These are phyloP conservation scores for Dolichoris vasculosae DNA, from an alignment of 1,140 invertebrate genomes.

Conservation along the genomic window DNA sequence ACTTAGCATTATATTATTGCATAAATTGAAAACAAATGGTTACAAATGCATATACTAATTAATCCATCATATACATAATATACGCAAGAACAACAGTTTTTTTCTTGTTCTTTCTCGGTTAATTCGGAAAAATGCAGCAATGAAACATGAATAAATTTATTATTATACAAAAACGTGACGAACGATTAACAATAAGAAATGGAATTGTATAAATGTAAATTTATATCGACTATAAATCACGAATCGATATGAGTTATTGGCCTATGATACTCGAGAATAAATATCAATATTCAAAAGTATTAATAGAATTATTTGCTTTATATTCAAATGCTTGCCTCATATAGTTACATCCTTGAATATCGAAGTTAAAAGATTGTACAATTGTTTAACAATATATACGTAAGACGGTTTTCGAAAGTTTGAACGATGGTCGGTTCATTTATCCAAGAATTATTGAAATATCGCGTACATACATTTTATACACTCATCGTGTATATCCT, in stretches of 20 bases:
- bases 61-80: slow-evolving; percentile 5
- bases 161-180: not conserved
- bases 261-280: not conserved
- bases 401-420: no score
- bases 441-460: no score
- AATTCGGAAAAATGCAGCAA: not conserved
- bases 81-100: not conserved
- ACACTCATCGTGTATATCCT: no score
- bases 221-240: not conserved
- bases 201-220: slow-evolving; percentile 4
- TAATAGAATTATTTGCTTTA: not conserved
- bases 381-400: no score
- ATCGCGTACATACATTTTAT: no score
- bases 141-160: not conserved
- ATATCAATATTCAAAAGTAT: not conserved
- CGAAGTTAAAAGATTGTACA: no score
- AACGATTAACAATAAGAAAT: slow-evolving; percentile 1
- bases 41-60: slow-evolving; percentile 8
- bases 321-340: not conserved
- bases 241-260: not conserved
- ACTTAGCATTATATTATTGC: not conserved
- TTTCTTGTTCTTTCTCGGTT: not conserved
- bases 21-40: slow-evolving; percentile 18
- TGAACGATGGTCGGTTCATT: no score
- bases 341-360: not conserved